Evolutionary conservation across 1,140 invertebrate species (phyloP).

Genomic region (Carposina sasakii): DNA sequence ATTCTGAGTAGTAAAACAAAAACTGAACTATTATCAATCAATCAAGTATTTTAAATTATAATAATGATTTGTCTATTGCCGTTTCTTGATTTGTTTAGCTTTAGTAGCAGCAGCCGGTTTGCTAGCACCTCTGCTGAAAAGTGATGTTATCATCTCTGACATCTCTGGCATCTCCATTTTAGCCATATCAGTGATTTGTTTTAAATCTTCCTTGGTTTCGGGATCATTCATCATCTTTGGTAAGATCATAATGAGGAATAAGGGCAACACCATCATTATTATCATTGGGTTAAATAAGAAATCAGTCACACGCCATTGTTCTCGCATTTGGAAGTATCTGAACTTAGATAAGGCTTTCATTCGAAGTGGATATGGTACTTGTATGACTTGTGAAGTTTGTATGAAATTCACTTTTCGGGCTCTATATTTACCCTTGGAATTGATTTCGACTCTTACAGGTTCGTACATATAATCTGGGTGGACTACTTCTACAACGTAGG

Average conservation of each 20-base stretch:
- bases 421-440: conserved; percentile 95
- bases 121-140: conserved; percentile 77
- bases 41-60: too few relatives aligned
- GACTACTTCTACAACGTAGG: conserved; percentile 94
- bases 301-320: conserved; percentile 95
- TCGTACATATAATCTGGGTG: conserved; percentile 95
- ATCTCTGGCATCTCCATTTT: conserved; percentile 90
- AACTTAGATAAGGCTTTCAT: conserved; percentile 87
- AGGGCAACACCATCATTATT: conserved; percentile 96
- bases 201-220: conserved; percentile 95
- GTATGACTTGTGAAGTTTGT: conserved; percentile 89
- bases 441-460: conserved; percentile 94
- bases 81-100: conserved; percentile 80
- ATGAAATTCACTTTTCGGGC: conserved; percentile 96
- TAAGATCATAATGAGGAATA: conserved; percentile 92
- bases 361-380: conserved; percentile 92
- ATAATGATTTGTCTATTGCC: too few relatives aligned
- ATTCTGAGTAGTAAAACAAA: too few relatives aligned
- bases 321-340: conserved; percentile 94
- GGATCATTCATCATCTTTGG: conserved; percentile 98
- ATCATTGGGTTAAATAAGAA: conserved; percentile 98
- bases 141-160: conserved; percentile 90
- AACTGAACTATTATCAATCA: too few relatives aligned
- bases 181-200: conserved; percentile 86
- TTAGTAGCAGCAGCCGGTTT: conserved; percentile 75